phyloP scores from a whole-genome alignment of 2,888 invertebrate species.

The Belgica antarctica region DNA sequence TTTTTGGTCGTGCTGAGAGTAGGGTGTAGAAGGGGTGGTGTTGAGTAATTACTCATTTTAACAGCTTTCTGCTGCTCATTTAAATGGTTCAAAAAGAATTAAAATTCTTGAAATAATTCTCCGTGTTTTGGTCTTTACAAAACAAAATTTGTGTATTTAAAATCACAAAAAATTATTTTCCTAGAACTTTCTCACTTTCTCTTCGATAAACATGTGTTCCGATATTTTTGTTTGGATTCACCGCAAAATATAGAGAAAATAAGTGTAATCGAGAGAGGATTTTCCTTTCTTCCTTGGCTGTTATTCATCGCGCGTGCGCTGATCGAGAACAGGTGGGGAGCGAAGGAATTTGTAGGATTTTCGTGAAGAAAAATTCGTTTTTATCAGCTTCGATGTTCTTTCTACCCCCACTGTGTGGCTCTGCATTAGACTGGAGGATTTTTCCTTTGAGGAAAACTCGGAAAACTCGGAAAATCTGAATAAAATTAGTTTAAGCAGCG shows the following conservation, averaged over 20 bases:
- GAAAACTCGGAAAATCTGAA: background rate
- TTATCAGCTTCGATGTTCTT: background rate
- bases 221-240: no score
- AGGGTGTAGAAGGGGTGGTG: no score
- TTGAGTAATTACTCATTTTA: no score
- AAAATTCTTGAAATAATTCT: no score
- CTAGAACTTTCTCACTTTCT: background rate
- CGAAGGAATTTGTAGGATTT: constrained; percentile 18
- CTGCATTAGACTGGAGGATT: constrained; percentile 20
- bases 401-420: background rate
- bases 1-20: no score
- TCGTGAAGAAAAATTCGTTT: background rate
- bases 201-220: constrained; percentile 1
- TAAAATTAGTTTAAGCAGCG: background rate
- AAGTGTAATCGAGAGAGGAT: background rate
- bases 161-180: background rate
- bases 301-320: background rate
- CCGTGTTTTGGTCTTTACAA: no score
- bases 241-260: no score
- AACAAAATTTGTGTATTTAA: no score
- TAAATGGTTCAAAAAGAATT: no score
- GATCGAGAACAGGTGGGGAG: background rate
- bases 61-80: no score
- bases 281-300: background rate
- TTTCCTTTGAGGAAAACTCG: constrained; percentile 2